Base-by-base conservation (phyloP, 2,797 vertebrate species). In the Lateolabrax maculatus region DNA sequence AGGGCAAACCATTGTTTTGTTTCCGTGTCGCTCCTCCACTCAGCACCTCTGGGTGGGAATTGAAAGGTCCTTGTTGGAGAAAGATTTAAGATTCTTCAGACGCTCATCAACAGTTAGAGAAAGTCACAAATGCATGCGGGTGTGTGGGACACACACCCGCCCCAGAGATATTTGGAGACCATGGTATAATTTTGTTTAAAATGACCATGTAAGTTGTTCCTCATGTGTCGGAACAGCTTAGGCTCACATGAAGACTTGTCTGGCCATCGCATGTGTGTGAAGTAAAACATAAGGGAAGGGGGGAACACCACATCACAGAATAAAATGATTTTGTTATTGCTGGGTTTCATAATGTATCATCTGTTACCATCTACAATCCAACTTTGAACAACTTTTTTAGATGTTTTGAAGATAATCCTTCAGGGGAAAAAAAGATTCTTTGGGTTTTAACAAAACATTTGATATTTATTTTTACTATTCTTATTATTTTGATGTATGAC, bases 341-440 rank as follows among this genome's bases (percentile, higher is more conserved):
- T 80, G 77, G 67, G 53, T 82, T 91, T 88, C 83, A 85, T 84
- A 78, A 75, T 68, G 79, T 75, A 79, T 92, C 67, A 90, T 93
- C 84, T 87, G 77, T 77, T 85, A 18, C 78, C 87, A 84, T 89
- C 84, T 90, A 87, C 41, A 57, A 82, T 80, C 83, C 86, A 64
- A 77, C 75, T 83, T 82, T 81, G 58, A 84, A 52, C 65, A 63
- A 68, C 70, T 81, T 43, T 81, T 53, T 31, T 3, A 80, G 70
- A 80, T 84, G 76, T 86, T 88, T 83, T 77, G 68, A 73, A 80
- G 78, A 72, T 82, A 84, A 82, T 87, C 63, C 71, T 29, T 34
- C 43, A 21, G 39, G 19, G 52, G 61, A 48, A 61, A 10, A 71
- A 68, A 76, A 49, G 10, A 52, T 55, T 74, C 31, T 55, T 58